These are phyloP conservation scores for Leucoraja erinaceus DNA, from an alignment of 2,113 vertebrate genomes.

Conservation along the genomic window DNA sequence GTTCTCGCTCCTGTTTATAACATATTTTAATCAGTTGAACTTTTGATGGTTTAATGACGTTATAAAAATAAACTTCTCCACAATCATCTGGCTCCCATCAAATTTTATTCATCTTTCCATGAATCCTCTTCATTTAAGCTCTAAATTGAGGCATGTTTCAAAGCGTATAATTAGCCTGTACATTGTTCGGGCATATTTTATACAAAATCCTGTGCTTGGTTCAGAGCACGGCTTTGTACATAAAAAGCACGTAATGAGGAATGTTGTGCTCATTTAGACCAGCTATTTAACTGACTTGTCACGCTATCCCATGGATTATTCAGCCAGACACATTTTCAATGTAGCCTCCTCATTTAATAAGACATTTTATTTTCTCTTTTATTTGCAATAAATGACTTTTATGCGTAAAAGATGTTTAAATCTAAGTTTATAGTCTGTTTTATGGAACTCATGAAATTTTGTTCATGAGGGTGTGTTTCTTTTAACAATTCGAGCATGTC, in stretches of 20 bases:
- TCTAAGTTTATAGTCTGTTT: not conserved
- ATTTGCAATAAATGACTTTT: not conserved
- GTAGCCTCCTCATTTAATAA: not conserved
- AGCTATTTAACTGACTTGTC: not conserved
- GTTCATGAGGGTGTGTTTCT: not conserved
- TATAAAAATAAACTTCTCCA: not conserved
- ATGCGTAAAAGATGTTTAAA: not conserved
- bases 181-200: not conserved
- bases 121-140: not conserved
- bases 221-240: not conserved
- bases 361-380: constrained; percentile 5
- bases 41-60: not conserved
- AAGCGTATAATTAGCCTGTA: not conserved
- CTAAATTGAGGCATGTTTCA: not conserved
- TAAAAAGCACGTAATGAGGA: not conserved
- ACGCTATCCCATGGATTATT: not conserved
- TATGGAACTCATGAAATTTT: not conserved
- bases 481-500: not conserved
- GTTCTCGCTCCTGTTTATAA: not conserved
- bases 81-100: not conserved
- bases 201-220: not conserved
- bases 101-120: not conserved
- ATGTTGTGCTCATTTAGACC: not conserved
- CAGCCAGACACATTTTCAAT: not conserved
- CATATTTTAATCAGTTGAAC: not conserved